These are phyloP conservation scores for Apomyelois bistriatella DNA, from an alignment of 2,888 invertebrate genomes.

Conservation along the genomic window DNA sequence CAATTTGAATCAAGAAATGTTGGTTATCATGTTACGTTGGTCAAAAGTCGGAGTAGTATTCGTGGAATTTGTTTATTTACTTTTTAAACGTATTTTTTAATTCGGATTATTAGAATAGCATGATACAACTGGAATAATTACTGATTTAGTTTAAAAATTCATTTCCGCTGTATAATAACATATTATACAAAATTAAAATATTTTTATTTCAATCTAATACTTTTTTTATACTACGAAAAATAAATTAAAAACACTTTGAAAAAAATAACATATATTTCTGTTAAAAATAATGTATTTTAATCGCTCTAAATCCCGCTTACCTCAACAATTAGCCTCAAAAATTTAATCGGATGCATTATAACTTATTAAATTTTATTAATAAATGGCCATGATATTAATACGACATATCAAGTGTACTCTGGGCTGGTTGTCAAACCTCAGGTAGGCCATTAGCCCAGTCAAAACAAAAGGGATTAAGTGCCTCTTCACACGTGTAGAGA, in stretches of 20 bases:
- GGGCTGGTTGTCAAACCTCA: slow-evolving; percentile 1
- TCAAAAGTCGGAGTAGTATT: not conserved
- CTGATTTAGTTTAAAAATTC: too few species aligned
- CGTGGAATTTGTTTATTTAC: not conserved
- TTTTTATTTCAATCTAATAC: too few species aligned
- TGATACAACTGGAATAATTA: too few species aligned
- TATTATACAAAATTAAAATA: too few species aligned
- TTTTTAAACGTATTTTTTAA: too few species aligned
- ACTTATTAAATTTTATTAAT: not conserved
- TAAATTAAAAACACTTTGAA: too few species aligned
- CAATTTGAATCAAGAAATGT: not conserved
- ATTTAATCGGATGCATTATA: not conserved
- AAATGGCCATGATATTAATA: slow-evolving; percentile 1
- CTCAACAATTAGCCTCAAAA: not conserved
- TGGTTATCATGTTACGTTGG: not conserved
- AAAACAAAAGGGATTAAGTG: slow-evolving; percentile 16
- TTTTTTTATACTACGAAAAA: too few species aligned
- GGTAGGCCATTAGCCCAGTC: slow-evolving; percentile 9
- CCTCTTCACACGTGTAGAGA: slow-evolving; percentile 1
- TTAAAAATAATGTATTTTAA: not conserved
- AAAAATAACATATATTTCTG: too few species aligned
- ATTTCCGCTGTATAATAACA: too few species aligned
- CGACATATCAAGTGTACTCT: slow-evolving; percentile 12
- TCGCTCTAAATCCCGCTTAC: not conserved
- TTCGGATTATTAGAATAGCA: too few species aligned